Percentiles rank a stretch among this genome's conserved stretches.
phyloP scores from a whole-genome alignment of 2,888 invertebrate genomes.

The Oconnorella tubifera region DNA sequence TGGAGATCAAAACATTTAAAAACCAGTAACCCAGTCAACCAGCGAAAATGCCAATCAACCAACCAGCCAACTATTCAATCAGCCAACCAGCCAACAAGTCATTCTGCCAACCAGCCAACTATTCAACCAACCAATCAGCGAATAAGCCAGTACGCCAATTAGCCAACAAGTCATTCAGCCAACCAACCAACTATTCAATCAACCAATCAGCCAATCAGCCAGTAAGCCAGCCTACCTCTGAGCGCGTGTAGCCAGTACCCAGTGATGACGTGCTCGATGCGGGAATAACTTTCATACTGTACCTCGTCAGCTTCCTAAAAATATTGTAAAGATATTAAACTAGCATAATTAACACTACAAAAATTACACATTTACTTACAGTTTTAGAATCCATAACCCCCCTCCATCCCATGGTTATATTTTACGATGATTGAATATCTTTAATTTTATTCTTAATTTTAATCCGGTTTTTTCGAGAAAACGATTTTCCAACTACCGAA shows the following conservation, averaged over 20 bases:
- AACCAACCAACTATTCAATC: not conserved
- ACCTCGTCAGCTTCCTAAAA: conserved; percentile 52
- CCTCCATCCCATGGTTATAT: too few species aligned
- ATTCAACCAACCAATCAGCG: not conserved
- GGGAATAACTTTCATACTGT: conserved; percentile 52
- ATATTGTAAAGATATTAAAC: too few species aligned
- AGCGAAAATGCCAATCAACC: not conserved
- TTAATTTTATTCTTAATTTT: too few species aligned
- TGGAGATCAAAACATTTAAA: too few species aligned
- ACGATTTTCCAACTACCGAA: too few species aligned
- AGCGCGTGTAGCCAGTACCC: conserved; percentile 56
- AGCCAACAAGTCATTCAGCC: not conserved
- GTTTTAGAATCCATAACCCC: too few species aligned
- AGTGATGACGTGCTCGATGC: conserved; percentile 55
- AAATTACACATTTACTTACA: too few species aligned
- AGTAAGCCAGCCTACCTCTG: conserved; percentile 43
- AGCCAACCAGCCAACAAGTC: not conserved
- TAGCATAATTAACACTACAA: too few species aligned
- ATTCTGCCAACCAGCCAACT: not conserved
- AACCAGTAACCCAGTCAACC: not conserved
- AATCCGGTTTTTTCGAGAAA: too few species aligned
- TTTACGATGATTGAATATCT: too few species aligned
- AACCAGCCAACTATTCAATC: not conserved
- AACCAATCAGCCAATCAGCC: not conserved
- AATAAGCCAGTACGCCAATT: not conserved